Evolutionary conservation across 2,888 invertebrate genomes (phyloP), one percentile per base, ranked within the genome.

Genomic region (Brachyopa scutellaris): DNA sequence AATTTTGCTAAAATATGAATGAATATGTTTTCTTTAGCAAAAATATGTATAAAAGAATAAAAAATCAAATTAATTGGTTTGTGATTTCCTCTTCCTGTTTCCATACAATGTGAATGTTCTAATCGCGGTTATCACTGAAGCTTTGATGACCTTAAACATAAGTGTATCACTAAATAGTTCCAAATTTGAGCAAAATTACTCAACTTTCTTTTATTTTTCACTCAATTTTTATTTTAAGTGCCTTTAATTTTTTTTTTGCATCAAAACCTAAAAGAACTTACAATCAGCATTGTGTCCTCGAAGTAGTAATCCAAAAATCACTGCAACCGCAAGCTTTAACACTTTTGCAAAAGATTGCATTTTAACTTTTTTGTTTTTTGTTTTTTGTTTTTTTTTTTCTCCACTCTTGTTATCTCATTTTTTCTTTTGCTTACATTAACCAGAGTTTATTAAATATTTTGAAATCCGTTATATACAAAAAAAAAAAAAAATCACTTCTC

Each of bases 291-390:
- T 9, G 7, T 36, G 23, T 53, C 59, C 78, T 21, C 38, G 42
- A 11, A 49, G 4, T 9, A 45, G 11, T 59, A 72, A 72, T 72
- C 70, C 78, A 29, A 49, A 51, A 36, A 78, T 19, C 2, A 77
- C 3, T 17, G 61, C 31, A 13, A 31, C n/a, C 2, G 8, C 36
- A 0, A 76, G 13, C 21, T 13, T 13, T 4, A 8, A 15, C 2
- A 9, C 13, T 59, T 36, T 53, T 3, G 1, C 21, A 40, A 0
- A n/a, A 9, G 1, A 33, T 21, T 55, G 29, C 69, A 69, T 69
- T 29, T 62, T 69, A 29, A 42, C 40, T 2, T 11, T 59, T 11
- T 42, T 1, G 4, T 17, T 59, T 9, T 33, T 1, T 9, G 11
- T 23, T 8, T 17, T 8, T 3, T 2, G 15, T 13, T 49, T 49